Conservation (phyloP, 2,888 invertebrate species). For the Galeopsomyia nigrocyanea region DNA sequence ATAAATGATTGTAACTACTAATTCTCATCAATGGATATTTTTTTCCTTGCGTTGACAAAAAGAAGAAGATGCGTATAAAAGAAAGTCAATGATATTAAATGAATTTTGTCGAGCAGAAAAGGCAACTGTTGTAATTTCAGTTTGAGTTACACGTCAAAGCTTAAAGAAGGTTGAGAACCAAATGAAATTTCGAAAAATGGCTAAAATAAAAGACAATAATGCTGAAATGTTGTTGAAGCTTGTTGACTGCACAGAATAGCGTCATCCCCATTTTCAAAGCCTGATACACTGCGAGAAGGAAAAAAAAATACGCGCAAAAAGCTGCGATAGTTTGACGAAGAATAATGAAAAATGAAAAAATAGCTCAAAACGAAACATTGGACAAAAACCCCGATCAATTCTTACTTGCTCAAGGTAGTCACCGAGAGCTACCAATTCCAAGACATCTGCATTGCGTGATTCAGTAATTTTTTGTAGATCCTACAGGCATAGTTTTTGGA, state of each 20-base stretch:
- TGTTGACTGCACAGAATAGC: constrained; percentile 14
- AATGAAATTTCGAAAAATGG: constrained; percentile 20
- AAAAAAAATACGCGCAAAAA: constrained; percentile 26
- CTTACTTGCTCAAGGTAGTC: constrained; percentile 90
- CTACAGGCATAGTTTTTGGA: constrained; percentile 71
- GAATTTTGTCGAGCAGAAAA: constrained; percentile 7
- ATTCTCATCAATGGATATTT: background rate
- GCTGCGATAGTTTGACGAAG: constrained; percentile 9
- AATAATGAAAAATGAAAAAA: constrained; percentile 4
- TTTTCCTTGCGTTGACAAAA: background rate
- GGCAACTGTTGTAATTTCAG: background rate
- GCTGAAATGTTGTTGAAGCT: constrained; percentile 17
- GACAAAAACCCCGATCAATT: constrained; percentile 51
- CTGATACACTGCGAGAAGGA: constrained; percentile 25
- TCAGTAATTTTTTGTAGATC: constrained; percentile 83
- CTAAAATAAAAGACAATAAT: constrained; percentile 26
- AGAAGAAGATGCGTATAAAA: constrained; percentile 19
- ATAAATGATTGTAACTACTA: constrained; percentile 42
- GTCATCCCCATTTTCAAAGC: constrained; percentile 34
- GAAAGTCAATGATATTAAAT: constrained; percentile 15
- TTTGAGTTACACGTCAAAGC: no score
- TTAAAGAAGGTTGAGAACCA: constrained; percentile 1
- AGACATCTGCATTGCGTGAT: constrained; percentile 79
- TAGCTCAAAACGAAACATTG: constrained; percentile 42
- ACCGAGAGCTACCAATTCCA: constrained; percentile 80